A percentile compares a stretch with the other conserved stretches of the same genome.
These are phyloP conservation scores for Drosophila colorata DNA, from an alignment of 2,888 invertebrate genomes.

Conservation along the genomic window DNA sequence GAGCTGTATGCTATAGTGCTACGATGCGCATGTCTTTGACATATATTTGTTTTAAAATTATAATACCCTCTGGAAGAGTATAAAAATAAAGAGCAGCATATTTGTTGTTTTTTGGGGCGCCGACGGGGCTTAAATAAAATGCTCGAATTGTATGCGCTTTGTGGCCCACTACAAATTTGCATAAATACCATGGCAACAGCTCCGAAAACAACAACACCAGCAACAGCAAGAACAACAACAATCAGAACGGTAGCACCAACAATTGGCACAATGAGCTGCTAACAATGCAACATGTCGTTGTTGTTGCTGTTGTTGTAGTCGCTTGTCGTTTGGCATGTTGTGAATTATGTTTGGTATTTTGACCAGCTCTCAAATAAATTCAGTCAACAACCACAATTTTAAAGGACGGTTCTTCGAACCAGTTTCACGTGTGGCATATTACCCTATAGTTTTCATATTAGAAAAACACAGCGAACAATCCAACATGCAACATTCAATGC, in stretches of 20 bases:
- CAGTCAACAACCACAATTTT: slow-evolving; percentile 27
- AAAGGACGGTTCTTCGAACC: slow-evolving; percentile 27
- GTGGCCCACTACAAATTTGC: slow-evolving; percentile 72
- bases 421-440: slow-evolving; percentile 20
- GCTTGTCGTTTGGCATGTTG: slow-evolving; percentile 79
- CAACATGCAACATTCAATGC: slow-evolving; percentile 57
- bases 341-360: slow-evolving; percentile 80
- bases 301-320: slow-evolving; percentile 43
- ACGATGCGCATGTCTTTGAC: too few relatives aligned
- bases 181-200: slow-evolving; percentile 75
- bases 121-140: slow-evolving; percentile 34
- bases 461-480: slow-evolving; percentile 25
- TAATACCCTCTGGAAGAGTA: too few relatives aligned
- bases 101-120: slow-evolving; percentile 26
- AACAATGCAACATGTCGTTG: slow-evolving; percentile 81
- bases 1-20: too few relatives aligned
- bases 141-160: slow-evolving; percentile 55
- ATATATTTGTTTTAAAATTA: too few relatives aligned
- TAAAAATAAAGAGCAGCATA: not conserved
- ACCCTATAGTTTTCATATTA: slow-evolving; percentile 50
- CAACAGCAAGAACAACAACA: slow-evolving; percentile 45
- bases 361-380: slow-evolving; percentile 63
- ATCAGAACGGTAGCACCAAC: slow-evolving; percentile 37
- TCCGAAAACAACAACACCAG: slow-evolving; percentile 36
- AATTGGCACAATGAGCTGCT: slow-evolving; percentile 74